Evolutionary conservation across 2,113 vertebrate species (phyloP), one percentile per base, ranked within the genome.

Genomic region (Oxyruncus cristatus): DNA sequence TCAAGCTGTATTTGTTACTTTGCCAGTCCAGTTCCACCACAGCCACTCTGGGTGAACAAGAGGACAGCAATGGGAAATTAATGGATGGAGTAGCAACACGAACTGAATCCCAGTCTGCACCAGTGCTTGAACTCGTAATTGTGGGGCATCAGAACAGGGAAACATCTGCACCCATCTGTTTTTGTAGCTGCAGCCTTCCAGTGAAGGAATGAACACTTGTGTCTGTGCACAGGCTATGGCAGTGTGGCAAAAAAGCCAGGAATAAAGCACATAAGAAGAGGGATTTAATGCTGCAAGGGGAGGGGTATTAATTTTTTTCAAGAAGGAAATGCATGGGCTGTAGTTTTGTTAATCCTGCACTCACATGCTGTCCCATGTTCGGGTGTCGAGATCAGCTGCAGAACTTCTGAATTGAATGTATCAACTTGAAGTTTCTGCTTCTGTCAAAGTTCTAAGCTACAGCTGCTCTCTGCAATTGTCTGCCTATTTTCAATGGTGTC

Each of bases 401-500:
- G 55, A 94, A 70, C 74, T 89, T 89, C 61, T 52, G 66, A 88
- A 35, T 37, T 32, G 19, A 72, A 28, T 27, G 32, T 20, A 20
- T 52, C 41, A 85, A 72, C 24, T 26, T 39, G 41, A 68, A 74
- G 72, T 62, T 80, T 66, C 72, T 84, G 72, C 49, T 33, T 12
- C 22, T 53, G 63, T 71, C 49, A 42, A 88, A 88, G 44, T 66
- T 91, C 50, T 39, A 88, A 83, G 72, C 80, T 92, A 17, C 78
- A 93, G 76, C 79, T 21, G 10, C 75, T 88, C 75, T 79, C 76
- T 28, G 22, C 75, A 63, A 76, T 79, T 90, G 74, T 79, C 81
- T 94, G 78, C 74, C 70, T 93, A 22, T 92, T 94, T 96, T 83
- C 62, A 70, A 10, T 41, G 62, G 56, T 92, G 85, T 95, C 95